Conservation (phyloP, 2,888 invertebrate genomes). For the Sphinx pinastri region DNA sequence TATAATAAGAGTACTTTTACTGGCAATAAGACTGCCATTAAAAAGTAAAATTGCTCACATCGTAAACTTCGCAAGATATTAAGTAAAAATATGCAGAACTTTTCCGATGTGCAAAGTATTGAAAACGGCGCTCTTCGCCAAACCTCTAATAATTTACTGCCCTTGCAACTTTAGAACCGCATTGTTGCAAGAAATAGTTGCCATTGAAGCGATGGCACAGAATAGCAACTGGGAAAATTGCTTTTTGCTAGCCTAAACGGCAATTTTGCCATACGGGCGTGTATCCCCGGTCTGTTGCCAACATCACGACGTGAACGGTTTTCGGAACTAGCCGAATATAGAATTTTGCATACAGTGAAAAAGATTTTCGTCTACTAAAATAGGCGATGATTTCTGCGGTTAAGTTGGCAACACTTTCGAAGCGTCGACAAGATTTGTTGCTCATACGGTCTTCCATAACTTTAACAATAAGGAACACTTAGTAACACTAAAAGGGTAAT, state of each 20-base stretch:
- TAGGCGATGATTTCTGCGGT: constrained; percentile 9
- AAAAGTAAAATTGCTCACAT: too few species aligned
- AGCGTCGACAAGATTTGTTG: constrained; percentile 2
- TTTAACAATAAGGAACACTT: background rate
- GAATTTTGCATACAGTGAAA: constrained; percentile 19
- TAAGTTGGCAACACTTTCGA: constrained; percentile 1
- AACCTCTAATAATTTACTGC: background rate
- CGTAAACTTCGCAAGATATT: too few species aligned
- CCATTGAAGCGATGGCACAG: constrained; percentile 12
- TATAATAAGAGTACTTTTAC: too few species aligned
- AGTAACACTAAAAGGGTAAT: background rate
- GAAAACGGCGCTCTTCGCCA: background rate
- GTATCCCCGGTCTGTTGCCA: constrained; percentile 19
- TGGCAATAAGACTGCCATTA: too few species aligned
- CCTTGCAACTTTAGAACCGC: background rate
- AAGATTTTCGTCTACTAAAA: constrained; percentile 7
- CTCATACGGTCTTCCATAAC: constrained; percentile 1
- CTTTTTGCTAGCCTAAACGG: constrained; percentile 22
- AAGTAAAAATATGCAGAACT: background rate
- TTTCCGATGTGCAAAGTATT: too few species aligned
- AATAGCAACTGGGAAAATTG: constrained; percentile 23
- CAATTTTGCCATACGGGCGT: constrained; percentile 4
- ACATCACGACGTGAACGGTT: constrained; percentile 24
- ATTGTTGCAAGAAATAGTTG: constrained; percentile 11
- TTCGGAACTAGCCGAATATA: constrained; percentile 8